Base-by-base conservation (phyloP, 2,113 vertebrate species). In the Rhinopomastus cyanomelas region DNA sequence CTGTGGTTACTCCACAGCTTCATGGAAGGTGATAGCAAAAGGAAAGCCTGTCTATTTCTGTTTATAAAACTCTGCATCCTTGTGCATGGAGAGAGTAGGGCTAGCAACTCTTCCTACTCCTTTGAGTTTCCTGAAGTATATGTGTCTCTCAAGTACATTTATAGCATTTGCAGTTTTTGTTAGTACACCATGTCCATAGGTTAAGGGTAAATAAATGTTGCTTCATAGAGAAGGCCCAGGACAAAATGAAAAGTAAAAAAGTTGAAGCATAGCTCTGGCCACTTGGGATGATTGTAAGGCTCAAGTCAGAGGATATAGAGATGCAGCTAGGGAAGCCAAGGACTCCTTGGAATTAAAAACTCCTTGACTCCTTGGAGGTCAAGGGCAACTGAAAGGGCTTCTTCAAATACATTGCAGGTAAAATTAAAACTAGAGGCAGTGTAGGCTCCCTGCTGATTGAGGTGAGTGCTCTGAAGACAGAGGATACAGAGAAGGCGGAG, bases 21-120 rank as follows among this genome's bases (percentile, higher is more conserved):
- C 95, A 99, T 39, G 97, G 98, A 93, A 98, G 99, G 99, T 99
- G 97, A 97, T 44, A 36, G 30, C 69, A 51, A 65, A 25, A 84
- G 53, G 32, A 61, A 80, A 53, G 20, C 59, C 78, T 89, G 13
- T 19, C 29, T 88, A 5, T 85, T 67, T 62, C 21, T 52, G 2
- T 51, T 64, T 55, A 2, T 66, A 46, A 86, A 90, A 64, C 34
- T 36, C 5, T 36, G 18, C 23, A 2, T 77, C 8, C 37, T 68
- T 81, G 36, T 72, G 12, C 20, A 12, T 23, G 12, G 52, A 17
- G 78, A 57, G 59, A 46, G 34, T 0, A 76, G 22, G 13, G 23
- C 22, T 55, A 68, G 29, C 60, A 67, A 32, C 3, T 83, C 9
- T 15, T 81, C 16, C 53, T 65, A 13, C 14, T 81, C 11, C 18